A percentile compares a stretch with the other conserved stretches of the same genome.
Evolutionary conservation across 2,888 invertebrate species (phyloP).

Genomic region (Morpho achilles): DNA sequence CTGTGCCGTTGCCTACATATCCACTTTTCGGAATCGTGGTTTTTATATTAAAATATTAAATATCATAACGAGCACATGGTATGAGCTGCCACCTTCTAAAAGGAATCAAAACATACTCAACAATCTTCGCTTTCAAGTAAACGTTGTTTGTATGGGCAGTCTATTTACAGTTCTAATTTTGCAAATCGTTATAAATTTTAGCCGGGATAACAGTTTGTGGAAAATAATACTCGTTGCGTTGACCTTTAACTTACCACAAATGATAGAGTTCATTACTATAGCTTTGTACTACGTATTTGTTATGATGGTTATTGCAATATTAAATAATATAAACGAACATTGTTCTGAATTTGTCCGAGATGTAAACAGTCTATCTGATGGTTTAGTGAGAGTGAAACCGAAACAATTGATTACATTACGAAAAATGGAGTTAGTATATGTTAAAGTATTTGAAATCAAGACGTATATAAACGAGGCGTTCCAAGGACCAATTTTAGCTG

Average conservation of each 20-base stretch:
- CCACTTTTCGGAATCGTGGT: slow-evolving; percentile 42
- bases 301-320: slow-evolving; percentile 41
- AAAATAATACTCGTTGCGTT: slow-evolving; percentile 49
- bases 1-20: slow-evolving; percentile 42
- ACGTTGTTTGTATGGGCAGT: slow-evolving; percentile 31
- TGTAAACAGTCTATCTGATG: slow-evolving; percentile 23
- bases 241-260: slow-evolving; percentile 52
- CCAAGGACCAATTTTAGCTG: slow-evolving; percentile 50
- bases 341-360: slow-evolving; percentile 30
- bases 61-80: slow-evolving; percentile 37
- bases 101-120: slow-evolving; percentile 35
- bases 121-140: slow-evolving; percentile 40
- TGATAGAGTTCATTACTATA: slow-evolving; percentile 49
- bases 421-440: slow-evolving; percentile 47
- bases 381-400: slow-evolving; percentile 35
- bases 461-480: slow-evolving; percentile 48
- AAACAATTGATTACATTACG: slow-evolving; percentile 36
- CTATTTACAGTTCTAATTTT: slow-evolving; percentile 34
- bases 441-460: slow-evolving; percentile 46
- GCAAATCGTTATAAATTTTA: slow-evolving; percentile 46
- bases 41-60: slow-evolving; percentile 52
- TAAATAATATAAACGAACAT: slow-evolving; percentile 43
- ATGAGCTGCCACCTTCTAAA: slow-evolving; percentile 33
- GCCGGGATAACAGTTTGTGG: slow-evolving; percentile 46
- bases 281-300: slow-evolving; percentile 49